Conservation (phyloP, 2,797 vertebrate genomes). For the Streptopelia turtur region DNA sequence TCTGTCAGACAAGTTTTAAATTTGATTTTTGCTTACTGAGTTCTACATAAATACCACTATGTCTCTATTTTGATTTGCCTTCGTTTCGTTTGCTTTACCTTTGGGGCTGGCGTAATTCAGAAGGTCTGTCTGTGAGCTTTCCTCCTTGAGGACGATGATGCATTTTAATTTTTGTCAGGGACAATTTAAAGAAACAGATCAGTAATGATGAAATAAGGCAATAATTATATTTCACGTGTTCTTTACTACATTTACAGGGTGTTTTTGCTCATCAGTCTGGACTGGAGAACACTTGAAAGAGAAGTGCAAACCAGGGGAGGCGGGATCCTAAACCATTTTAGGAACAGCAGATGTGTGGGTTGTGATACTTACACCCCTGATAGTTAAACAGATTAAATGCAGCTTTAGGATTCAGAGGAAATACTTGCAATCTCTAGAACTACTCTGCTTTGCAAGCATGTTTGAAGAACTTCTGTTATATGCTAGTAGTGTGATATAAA, state of each 20-base stretch:
- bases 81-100: background rate
- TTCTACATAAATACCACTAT: background rate
- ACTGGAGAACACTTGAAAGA: background rate
- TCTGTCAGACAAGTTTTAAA: background rate
- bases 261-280: background rate
- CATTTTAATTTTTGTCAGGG: background rate
- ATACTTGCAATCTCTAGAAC: background rate
- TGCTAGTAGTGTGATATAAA: background rate
- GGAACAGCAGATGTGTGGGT: background rate
- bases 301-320: background rate
- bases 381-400: background rate
- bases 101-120: background rate
- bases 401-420: background rate
- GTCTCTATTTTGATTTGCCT: background rate
- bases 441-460: background rate
- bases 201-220: background rate
- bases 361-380: background rate
- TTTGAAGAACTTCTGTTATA: background rate
- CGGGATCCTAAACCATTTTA: background rate
- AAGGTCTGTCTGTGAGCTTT: background rate
- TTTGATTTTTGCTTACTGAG: background rate
- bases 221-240: background rate
- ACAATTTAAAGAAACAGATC: background rate
- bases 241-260: background rate
- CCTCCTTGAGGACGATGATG: background rate